Base-by-base conservation (phyloP, 2,888 invertebrate genomes). In the Spodoptera picta region DNA sequence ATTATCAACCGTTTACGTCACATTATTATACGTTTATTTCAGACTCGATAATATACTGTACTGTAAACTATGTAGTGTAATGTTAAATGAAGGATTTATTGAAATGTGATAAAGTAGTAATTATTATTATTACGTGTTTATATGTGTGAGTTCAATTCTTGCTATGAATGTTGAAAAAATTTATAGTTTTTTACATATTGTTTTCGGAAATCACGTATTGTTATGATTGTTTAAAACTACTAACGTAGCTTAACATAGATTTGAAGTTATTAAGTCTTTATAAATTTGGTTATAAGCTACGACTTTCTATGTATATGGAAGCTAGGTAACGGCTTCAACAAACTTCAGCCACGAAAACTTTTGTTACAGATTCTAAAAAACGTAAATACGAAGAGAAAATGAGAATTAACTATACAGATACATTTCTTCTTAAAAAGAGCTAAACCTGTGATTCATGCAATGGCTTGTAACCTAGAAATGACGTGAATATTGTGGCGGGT, bases 311-410 rank as follows among this genome's bases (percentile, higher is more conserved):
- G 19, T 19, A 19, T 19, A 19, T 19, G 19, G 2, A 19, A 19
- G 19, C 19, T 19, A 19, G 19, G 0, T 19, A 19, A 19, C 19
- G 31, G 4, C 6, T 31, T 31, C 1, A 31, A 31, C 6, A 6
- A 36, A 36, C 36, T 36, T 36, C 36, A 36, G 6, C 2, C 36
- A 36, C 5, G 2, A 49, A 31, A 47, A 69, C 52, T 67, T 64
- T 77, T 77, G 77, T 86, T 86, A 52, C 87, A 87, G 87, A 80
- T 82, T 77, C 56, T 62, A 66, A 55, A 65, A 68, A 77, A 54
- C 65, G 65, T 46, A 69, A 67, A 71, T 60, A 76, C 70, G 58
- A 75, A 75, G 73, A 69, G 56, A 81, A 77, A 78, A 81, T 77
- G 77, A 80, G 50, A 71, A 60, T 60, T 67, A 69, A 60, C 74